Evolutionary conservation across 2,797 vertebrate species (phyloP), one percentile per base, ranked within the genome.

Genomic region (Pangasius krempfi): DNA sequence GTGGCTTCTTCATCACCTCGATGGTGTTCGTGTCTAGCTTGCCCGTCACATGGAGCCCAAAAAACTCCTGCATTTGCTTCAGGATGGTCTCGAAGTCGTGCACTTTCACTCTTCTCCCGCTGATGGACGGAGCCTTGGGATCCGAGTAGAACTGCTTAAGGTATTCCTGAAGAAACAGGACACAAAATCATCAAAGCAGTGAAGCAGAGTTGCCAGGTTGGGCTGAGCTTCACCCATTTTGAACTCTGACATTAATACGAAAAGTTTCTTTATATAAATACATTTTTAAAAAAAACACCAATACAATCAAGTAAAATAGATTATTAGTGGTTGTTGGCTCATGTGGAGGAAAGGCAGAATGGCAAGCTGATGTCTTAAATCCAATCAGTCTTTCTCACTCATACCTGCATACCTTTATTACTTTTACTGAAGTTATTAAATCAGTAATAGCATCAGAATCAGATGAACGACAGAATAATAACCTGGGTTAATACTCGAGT

Each of bases 1-100:
- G 91, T 10, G 97, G 96, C 20, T 40, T 73, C 78, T 91, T 90
- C 91, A 97, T 95, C 62, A 93, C 91, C 27, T 89, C 68, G 87
- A 94, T 56, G 20, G 94, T 94, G 16, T 75, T 91, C 12, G 18
- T 4, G 84, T 93, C 91, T 88, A 97, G 89, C 54, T 89, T 90
- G 27, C 93, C 93, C 0, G 93, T 94, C 84, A 94, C 93, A 78
- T 93, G 84, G 54, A 90, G 10, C 89, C 89, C 92, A 92, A 96
- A 92, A 22, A 90, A 86, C 91, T 93, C 0, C 58, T 94, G 93
- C 95, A 96, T 86, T 7, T 89, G n/a, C 81, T 92, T 89, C 79
- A 94, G 85, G 40, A 62, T 73, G 0, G 62, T 81, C 30, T 87
- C 75, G 33, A 92, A 89, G 44, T 88, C 47, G 8, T 89, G 60